These are phyloP conservation scores for Siniperca undulata DNA, from an alignment of 2,797 vertebrate species.

Conservation along the genomic window DNA sequence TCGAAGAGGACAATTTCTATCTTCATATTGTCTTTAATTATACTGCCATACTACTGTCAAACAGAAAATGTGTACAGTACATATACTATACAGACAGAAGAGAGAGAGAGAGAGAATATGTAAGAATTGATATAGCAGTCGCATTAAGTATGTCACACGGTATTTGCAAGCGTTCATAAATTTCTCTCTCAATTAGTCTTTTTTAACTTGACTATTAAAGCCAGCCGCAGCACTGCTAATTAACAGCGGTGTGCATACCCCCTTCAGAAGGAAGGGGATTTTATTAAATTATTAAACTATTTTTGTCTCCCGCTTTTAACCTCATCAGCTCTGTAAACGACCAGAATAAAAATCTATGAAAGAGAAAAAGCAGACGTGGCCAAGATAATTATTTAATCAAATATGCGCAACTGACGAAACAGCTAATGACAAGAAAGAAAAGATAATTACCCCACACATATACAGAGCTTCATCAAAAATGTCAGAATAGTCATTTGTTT, in stretches of 20 bases:
- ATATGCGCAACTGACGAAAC: conserved; percentile 46
- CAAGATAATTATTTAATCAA: conserved; percentile 79
- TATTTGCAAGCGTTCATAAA: conserved; percentile 32
- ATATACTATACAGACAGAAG: background rate
- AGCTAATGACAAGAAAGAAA: conserved; percentile 47
- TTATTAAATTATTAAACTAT: conserved; percentile 84
- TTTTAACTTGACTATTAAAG: conserved; percentile 58
- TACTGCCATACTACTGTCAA: conserved; percentile 22
- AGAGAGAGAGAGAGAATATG: background rate
- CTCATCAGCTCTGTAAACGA: conserved; percentile 64
- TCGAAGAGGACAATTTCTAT: conserved; percentile 3
- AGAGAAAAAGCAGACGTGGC: conserved; percentile 54
- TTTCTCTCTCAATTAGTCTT: conserved; percentile 69
- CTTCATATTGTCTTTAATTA: conserved; percentile 47
- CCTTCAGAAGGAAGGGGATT: conserved; percentile 46
- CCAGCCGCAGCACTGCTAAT: conserved; percentile 76
- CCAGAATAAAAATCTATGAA: conserved; percentile 51
- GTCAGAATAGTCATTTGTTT: conserved; percentile 36
- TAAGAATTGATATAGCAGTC: conserved; percentile 17
- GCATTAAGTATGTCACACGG: background rate
- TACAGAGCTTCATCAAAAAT: conserved; percentile 40
- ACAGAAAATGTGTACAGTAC: conserved; percentile 6
- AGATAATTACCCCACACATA: conserved; percentile 57
- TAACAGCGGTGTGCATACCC: conserved; percentile 71
- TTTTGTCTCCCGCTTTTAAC: conserved; percentile 70